phyloP scores from a whole-genome alignment of 1,140 invertebrate genomes.

The Tetramorium alpestre region DNA sequence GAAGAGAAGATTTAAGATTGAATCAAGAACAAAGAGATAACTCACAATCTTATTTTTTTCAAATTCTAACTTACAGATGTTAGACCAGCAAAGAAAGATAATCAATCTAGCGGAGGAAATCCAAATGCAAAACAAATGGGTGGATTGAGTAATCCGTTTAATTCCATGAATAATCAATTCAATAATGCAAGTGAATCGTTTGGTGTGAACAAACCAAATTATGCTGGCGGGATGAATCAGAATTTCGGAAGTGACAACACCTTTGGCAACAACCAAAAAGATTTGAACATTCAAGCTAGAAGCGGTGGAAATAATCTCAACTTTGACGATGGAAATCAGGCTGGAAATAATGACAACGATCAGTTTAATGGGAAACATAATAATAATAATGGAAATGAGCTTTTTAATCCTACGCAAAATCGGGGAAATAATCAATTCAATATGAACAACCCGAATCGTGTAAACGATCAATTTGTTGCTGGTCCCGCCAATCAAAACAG shows the following conservation, averaged over 20 bases:
- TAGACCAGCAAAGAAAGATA: conserved; percentile 86
- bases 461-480: conserved; percentile 73
- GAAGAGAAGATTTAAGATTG: background rate
- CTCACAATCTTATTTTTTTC: conserved; percentile 22
- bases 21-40: background rate
- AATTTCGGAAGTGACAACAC: conserved; percentile 71
- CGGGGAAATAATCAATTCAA: conserved; percentile 72
- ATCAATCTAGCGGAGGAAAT: conserved; percentile 71
- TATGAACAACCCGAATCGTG: conserved; percentile 68
- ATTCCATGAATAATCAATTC: conserved; percentile 68
- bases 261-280: conserved; percentile 60
- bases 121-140: conserved; percentile 50
- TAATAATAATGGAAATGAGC: conserved; percentile 58
- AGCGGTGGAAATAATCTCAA: conserved; percentile 54
- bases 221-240: conserved; percentile 67
- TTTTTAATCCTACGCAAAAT: conserved; percentile 67
- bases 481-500: conserved; percentile 73
- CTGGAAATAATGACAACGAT: conserved; percentile 64
- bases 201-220: conserved; percentile 74
- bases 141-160: conserved; percentile 64
- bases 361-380: conserved; percentile 73
- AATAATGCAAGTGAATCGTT: conserved; percentile 73
- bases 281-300: conserved; percentile 42
- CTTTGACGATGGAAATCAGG: conserved; percentile 69
- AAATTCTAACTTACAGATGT: conserved; percentile 83